Percentiles rank a stretch among this genome's conserved stretches.
Evolutionary conservation across 2,113 vertebrate species (phyloP).

Genomic region (Triplophysa siluroides): DNA sequence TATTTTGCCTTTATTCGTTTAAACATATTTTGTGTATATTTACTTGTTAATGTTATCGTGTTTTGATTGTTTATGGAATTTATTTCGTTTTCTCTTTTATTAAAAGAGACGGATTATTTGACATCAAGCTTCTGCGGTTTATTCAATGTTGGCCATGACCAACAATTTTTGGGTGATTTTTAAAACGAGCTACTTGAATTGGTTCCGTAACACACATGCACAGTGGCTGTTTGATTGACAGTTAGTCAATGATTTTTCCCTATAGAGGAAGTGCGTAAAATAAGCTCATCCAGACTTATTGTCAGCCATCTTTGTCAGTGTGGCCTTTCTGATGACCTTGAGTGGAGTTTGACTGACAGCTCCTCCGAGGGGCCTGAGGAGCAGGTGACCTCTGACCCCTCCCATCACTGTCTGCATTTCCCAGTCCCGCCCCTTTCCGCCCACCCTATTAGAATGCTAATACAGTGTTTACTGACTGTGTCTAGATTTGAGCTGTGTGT

Average conservation of each 20-base stretch:
- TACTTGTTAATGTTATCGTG: no score
- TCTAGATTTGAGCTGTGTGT: slow-evolving; percentile 67
- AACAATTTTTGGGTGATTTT: no score
- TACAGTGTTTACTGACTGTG: slow-evolving; percentile 80
- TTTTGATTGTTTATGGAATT: no score
- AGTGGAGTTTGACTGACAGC: slow-evolving; percentile 73
- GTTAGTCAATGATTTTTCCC: slow-evolving; percentile 63
- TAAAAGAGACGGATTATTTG: no score
- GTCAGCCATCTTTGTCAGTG: slow-evolving; percentile 75
- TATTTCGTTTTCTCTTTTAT: no score
- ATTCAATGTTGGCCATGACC: no score
- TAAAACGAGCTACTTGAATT: no score
- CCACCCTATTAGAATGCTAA: slow-evolving; percentile 80
- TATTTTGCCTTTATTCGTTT: no score
- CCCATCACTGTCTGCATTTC: slow-evolving; percentile 64
- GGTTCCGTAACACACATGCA: slow-evolving; percentile 35
- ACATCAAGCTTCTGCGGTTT: no score
- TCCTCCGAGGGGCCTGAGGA: slow-evolving; percentile 71
- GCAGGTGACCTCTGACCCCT: slow-evolving; percentile 71
- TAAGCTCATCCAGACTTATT: slow-evolving; percentile 63
- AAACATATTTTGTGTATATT: no score
- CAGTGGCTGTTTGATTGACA: slow-evolving; percentile 69
- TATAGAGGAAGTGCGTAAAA: slow-evolving; percentile 71
- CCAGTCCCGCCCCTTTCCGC: slow-evolving; percentile 69
- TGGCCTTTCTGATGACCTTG: slow-evolving; percentile 67